Base-by-base conservation (phyloP, 1,140 invertebrate species). In the Leptinotarsa lineolata region DNA sequence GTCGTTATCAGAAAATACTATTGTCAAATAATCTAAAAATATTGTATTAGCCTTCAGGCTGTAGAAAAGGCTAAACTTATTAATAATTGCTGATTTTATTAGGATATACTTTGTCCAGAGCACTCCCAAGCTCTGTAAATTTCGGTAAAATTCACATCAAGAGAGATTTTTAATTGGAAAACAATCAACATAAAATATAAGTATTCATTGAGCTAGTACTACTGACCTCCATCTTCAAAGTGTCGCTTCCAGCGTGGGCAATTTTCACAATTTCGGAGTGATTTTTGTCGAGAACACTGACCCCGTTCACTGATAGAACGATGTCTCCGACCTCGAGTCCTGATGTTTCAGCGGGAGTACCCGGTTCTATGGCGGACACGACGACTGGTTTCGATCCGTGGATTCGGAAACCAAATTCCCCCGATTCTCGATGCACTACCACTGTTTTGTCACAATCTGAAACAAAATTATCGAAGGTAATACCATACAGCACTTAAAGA, bases 181-280 rank as follows among this genome's bases (percentile, higher is more conserved):
- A 11, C 11, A 39, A 39, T 2, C 24, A 2, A 39, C 30, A 39
- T 44, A 72, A 54, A 20, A 2, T 72, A 68, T 72, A 13, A 65
- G 2, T 15, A 15, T 16, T 39, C n/a, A 70, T 72, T 11, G 30
- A 39, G 2, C 11, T 11, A 8, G 30, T 39, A 3, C 8, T 54
- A 54, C 68, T 85, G 84, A 89, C 90, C 84, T 97, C 95, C 63
- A 98, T 86, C 80, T 94, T 93, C 63, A 97, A 86, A 61, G 91
- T 91, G 80, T 96, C 93, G 48, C 91, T 90, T 85, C 95, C 94
- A 73, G 92, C 92, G 82, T 97, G 95, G 1, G 96, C 95, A 70
- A 98, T 91, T 83, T 93, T 91, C 4, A 98, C 95, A n/a, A 99
- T 95, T 84, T 98, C 96, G 2, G 94, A 95, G 86, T 98, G 96